phyloP scores from a whole-genome alignment of 2,797 vertebrate genomes.

The Liasis olivaceus region DNA sequence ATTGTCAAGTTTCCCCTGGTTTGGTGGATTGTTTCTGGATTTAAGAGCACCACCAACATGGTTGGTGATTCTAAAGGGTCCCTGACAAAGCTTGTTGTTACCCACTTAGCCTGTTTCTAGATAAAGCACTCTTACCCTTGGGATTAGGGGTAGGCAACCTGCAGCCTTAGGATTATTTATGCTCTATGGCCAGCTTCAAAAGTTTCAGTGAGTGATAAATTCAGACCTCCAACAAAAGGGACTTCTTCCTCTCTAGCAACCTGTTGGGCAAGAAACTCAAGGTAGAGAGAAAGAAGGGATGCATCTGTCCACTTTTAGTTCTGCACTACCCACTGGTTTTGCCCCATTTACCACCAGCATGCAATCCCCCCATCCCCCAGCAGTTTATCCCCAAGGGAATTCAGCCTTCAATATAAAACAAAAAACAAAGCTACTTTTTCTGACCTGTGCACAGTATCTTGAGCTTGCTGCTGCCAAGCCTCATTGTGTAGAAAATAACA shows the following conservation, averaged over 20 bases:
- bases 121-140: background rate
- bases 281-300: background rate
- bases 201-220: background rate
- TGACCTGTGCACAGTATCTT: slow-evolving; percentile 32
- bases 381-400: background rate
- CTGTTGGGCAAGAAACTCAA: background rate
- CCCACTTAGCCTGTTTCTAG: background rate
- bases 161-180: background rate
- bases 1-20: background rate
- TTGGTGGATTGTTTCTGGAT: background rate
- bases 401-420: background rate
- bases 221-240: background rate
- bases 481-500: slow-evolving; percentile 84
- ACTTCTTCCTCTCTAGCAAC: too few species aligned
- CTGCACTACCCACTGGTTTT: background rate
- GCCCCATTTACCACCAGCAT: background rate
- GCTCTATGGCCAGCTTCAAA: background rate
- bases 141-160: background rate
- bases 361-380: background rate
- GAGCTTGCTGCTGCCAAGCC: slow-evolving; percentile 71
- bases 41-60: background rate
- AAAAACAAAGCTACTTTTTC: background rate
- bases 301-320: background rate
- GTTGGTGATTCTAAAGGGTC: background rate
- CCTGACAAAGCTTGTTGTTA: background rate